A percentile compares a stretch with the other conserved stretches of the same genome.
Evolutionary conservation across 2,113 vertebrate genomes (phyloP).

Genomic region (Seriola dumerili): DNA sequence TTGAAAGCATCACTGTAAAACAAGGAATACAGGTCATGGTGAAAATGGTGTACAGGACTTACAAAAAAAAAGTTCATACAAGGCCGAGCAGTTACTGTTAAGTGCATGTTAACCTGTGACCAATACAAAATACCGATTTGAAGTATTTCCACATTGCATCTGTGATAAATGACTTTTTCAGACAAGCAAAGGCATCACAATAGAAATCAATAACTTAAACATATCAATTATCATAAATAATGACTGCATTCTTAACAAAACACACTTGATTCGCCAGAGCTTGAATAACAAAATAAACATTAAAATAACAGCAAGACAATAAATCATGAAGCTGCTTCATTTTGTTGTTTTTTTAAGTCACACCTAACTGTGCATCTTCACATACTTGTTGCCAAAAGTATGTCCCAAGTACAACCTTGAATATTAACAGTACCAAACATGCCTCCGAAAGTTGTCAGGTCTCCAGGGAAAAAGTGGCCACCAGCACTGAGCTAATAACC

Average conservation of each 20-base stretch:
- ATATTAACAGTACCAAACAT: slow-evolving; percentile 39
- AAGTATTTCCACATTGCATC: slow-evolving; percentile 51
- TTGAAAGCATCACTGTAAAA: slow-evolving; percentile 42
- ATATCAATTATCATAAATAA: slow-evolving; percentile 76
- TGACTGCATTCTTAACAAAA: slow-evolving; percentile 63
- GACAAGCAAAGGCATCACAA: slow-evolving; percentile 65
- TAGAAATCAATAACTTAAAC: slow-evolving; percentile 79
- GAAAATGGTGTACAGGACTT: slow-evolving; percentile 4
- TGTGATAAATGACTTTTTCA: slow-evolving; percentile 48
- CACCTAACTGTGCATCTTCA: slow-evolving; percentile 47
- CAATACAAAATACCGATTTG: slow-evolving; percentile 47
- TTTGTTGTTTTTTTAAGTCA: slow-evolving; percentile 39
- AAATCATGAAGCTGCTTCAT: slow-evolving; percentile 55
- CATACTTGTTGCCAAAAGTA: slow-evolving; percentile 46
- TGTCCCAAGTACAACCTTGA: slow-evolving; percentile 23
- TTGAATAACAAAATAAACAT: slow-evolving; percentile 57
- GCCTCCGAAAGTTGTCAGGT: background rate
- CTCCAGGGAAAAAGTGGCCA: background rate
- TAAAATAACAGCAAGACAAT: slow-evolving; percentile 58
- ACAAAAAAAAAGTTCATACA: slow-evolving; percentile 21
- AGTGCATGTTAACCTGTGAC: slow-evolving; percentile 54
- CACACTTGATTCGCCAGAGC: slow-evolving; percentile 48
- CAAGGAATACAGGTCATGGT: slow-evolving; percentile 26
- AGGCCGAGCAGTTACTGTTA: slow-evolving; percentile 49
- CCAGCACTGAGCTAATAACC: background rate